Evolutionary conservation across 2,888 invertebrate genomes (phyloP).

Genomic region (Cephalotes varians): DNA sequence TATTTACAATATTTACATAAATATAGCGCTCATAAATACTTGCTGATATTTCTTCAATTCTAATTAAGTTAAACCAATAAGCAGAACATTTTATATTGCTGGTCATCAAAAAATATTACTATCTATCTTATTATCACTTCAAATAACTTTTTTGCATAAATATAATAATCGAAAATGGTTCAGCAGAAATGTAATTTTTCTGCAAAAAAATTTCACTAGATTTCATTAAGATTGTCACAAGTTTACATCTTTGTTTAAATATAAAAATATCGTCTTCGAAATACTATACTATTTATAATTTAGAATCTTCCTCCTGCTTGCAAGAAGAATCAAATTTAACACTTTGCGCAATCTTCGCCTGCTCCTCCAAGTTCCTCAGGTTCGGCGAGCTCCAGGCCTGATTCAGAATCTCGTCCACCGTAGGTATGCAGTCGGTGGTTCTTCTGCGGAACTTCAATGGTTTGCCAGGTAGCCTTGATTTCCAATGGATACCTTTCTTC

Average conservation of each 20-base stretch:
- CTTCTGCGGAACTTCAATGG: constrained; percentile 37
- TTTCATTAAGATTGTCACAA: not conserved
- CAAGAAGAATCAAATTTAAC: not conserved
- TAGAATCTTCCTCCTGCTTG: constrained; percentile 10
- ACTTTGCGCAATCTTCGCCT: not conserved
- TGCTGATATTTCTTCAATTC: not conserved
- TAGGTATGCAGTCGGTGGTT: constrained; percentile 75
- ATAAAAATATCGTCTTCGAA: not conserved
- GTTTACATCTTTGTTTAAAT: not conserved
- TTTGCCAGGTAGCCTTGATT: not conserved
- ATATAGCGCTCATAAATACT: not conserved
- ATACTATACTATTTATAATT: constrained; percentile 19
- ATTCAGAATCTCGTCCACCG: constrained; percentile 68
- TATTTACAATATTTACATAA: constrained; percentile 77
- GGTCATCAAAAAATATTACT: not conserved
- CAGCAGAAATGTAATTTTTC: constrained; percentile 6
- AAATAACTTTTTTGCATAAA: not conserved
- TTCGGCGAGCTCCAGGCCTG: constrained; percentile 76
- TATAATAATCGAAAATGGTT: not conserved
- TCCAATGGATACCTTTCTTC: constrained; percentile 81
- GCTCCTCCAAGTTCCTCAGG: constrained; percentile 58
- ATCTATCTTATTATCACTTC: not conserved
- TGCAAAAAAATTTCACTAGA: not conserved
- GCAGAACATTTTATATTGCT: constrained; percentile 4
- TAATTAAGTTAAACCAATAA: constrained; percentile 8